These are phyloP conservation scores for Alitta virens DNA, from an alignment of 2,888 invertebrate genomes.

Conservation along the genomic window DNA sequence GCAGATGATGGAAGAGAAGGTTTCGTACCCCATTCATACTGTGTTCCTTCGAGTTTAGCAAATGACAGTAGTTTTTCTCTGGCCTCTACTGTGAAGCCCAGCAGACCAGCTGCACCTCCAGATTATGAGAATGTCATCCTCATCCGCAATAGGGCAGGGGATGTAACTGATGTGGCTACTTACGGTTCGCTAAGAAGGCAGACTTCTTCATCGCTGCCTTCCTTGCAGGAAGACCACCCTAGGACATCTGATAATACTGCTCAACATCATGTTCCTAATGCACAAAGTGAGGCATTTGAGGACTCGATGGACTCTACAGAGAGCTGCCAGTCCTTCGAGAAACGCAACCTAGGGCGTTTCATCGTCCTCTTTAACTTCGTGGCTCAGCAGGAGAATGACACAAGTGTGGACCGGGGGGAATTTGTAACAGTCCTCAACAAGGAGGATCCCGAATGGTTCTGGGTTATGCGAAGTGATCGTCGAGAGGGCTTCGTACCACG, in stretches of 20 bases:
- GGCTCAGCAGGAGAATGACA: conserved; percentile 89
- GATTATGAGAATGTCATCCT: neutral
- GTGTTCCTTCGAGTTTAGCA: conserved; percentile 66
- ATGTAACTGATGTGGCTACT: neutral
- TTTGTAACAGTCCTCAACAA: conserved; percentile 93
- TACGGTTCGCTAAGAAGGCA: neutral
- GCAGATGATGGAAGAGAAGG: conserved; percentile 87
- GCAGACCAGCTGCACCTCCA: neutral
- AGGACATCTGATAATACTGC: too few species aligned
- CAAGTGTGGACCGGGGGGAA: conserved; percentile 88
- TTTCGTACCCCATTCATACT: conserved; percentile 91
- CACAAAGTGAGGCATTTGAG: too few species aligned
- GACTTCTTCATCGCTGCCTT: neutral
- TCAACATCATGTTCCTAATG: too few species aligned
- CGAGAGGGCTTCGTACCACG: conserved; percentile 90
- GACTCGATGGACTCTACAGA: too few species aligned
- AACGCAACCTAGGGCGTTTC: conserved; percentile 86
- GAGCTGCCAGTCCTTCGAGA: conserved; percentile 35
- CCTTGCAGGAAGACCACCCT: neutral
- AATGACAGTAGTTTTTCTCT: neutral
- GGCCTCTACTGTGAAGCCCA: neutral
- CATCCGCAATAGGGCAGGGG: neutral
- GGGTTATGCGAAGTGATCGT: conserved; percentile 88
- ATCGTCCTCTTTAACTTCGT: conserved; percentile 91
- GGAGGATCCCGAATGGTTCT: conserved; percentile 95